Evolutionary conservation across 2,797 vertebrate genomes (phyloP).

Genomic region (Podarcis siculus): DNA sequence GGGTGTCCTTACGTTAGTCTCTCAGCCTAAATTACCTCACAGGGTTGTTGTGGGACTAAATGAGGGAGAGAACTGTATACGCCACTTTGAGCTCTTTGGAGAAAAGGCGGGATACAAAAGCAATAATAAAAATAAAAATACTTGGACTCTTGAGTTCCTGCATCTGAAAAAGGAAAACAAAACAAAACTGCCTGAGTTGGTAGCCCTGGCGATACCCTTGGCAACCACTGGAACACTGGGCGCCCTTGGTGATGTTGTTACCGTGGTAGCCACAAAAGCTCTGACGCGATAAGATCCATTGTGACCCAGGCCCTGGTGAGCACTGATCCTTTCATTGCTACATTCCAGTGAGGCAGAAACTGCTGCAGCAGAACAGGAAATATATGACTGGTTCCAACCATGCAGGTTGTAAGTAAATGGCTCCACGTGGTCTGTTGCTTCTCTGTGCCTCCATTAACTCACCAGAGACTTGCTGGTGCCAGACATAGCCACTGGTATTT

Average conservation of each 20-base stretch:
- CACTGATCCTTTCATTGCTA: background rate
- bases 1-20: no score
- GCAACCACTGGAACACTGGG: background rate
- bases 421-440: background rate
- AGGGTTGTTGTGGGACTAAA: no score
- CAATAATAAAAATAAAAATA: no score
- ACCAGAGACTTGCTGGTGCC: background rate
- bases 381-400: background rate
- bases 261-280: constrained; percentile 3
- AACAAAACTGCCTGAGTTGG: background rate
- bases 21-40: no score
- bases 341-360: background rate
- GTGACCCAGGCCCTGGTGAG: background rate
- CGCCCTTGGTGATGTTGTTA: background rate
- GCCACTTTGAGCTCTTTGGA: no score
- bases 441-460: background rate
- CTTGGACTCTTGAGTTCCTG: background rate
- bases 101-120: no score
- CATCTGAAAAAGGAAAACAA: background rate
- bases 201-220: background rate
- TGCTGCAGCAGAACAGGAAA: background rate
- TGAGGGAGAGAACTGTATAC: no score
- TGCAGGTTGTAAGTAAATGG: constrained; percentile 12
- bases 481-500: background rate
- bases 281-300: background rate